Evolutionary conservation across 2,113 vertebrate species (phyloP), one percentile per base, ranked within the genome.

Genomic region (Corydoras maculifer): DNA sequence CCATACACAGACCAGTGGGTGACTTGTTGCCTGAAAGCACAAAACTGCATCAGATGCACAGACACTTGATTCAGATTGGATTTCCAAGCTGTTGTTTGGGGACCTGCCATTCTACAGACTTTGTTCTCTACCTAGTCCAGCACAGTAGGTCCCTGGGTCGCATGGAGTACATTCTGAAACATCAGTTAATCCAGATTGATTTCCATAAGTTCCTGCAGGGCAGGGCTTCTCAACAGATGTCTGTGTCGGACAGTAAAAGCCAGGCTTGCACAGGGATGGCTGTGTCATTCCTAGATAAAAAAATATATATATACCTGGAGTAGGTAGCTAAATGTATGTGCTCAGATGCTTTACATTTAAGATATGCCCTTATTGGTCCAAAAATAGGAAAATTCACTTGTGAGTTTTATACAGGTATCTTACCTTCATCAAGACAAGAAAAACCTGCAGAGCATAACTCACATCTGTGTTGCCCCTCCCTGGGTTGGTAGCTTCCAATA

Each of bases 1-100:
- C 87, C 50, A 87, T 88, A 30, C 94, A 96, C n/a, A 79, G 82
- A 0, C 94, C 95, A 10, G 86, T 91, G 0, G 94, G 93, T 59
- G 63, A 79, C 35, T 70, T 82, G 55, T 79, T 85, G 14, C 88
- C 90, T 91, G 62, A 3, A 57, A 14, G 14, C 4, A 65, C 67
- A 74, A 0, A 70, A 5, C 73, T 54, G 67, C 13, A 61, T 51
- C 35, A 50, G 70, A 60, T 25, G 69, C 54, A 13, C 25, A 5
- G 18, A 58, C 9, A 6, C 49, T 25, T 25, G 1, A 25, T 25
- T 25, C 18, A 25, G 18, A 25, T 25, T 50, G 31, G 68, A 25
- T 43, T 43, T 30, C 8, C 10, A 65, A 59, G 14, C 18, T 62
- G 9, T 25, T 30, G 14, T 9, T 48, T 5, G 65, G 35, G 35